Evolutionary conservation across 2,888 invertebrate genomes (phyloP).

Genomic region (Fissipunctia ypsillon): DNA sequence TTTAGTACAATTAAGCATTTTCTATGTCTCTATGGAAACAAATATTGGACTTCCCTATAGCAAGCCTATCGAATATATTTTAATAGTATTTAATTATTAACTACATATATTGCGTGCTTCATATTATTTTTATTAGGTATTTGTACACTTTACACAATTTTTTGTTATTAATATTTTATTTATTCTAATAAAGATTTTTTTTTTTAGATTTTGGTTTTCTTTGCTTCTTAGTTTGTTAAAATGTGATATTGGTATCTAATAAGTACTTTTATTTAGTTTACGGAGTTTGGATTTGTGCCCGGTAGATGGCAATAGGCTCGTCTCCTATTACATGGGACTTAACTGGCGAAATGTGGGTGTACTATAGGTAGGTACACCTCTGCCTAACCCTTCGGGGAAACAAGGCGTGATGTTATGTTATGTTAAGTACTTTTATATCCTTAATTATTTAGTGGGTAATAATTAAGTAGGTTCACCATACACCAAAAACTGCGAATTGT

Average conservation of each 20-base stretch:
- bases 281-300: too few relatives aligned
- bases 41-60: neutral
- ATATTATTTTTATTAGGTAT: constrained; percentile 60
- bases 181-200: constrained; percentile 82
- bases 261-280: too few relatives aligned
- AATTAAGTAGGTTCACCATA: neutral
- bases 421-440: too few relatives aligned
- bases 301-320: too few relatives aligned
- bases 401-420: too few relatives aligned
- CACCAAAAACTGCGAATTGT: neutral
- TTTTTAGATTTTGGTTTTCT: constrained; percentile 65
- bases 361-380: too few relatives aligned
- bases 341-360: too few relatives aligned
- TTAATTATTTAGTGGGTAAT: neutral
- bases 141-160: constrained; percentile 65
- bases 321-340: too few relatives aligned
- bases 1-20: neutral
- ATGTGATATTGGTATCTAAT: neutral
- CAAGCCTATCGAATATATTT: constrained; percentile 26
- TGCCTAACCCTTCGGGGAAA: too few relatives aligned
- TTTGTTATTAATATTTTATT: constrained; percentile 73
- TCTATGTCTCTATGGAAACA: neutral
- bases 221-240: constrained; percentile 16
- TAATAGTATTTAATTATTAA: constrained; percentile 49
- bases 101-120: constrained; percentile 70